Percentiles rank a stretch among this genome's conserved stretches.
These are phyloP conservation scores for Luffia ferchaultella DNA, from an alignment of 2,888 invertebrate species.

Conservation along the genomic window DNA sequence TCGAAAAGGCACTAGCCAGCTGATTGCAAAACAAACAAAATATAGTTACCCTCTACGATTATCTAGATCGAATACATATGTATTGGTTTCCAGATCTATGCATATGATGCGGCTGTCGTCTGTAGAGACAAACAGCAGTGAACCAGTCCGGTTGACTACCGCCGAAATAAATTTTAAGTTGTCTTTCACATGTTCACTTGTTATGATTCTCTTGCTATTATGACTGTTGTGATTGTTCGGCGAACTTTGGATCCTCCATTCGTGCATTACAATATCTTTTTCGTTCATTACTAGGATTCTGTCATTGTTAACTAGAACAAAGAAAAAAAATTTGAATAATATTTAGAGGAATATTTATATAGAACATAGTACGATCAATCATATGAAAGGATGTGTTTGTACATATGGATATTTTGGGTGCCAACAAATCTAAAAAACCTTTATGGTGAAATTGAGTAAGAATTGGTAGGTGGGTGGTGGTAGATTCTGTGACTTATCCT, in stretches of 20 bases:
- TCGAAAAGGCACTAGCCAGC: no score
- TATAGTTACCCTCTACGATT: constrained; percentile 50
- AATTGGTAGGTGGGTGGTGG: no score
- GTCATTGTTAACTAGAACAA: not conserved
- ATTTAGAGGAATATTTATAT: no score
- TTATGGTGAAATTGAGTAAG: no score
- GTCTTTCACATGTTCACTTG: constrained; percentile 33
- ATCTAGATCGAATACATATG: constrained; percentile 41
- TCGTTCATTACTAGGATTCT: constrained; percentile 44
- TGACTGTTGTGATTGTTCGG: constrained; percentile 28
- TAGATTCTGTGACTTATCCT: no score
- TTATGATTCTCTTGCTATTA: constrained; percentile 28
- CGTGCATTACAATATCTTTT: constrained; percentile 40
- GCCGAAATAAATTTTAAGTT: constrained; percentile 37
- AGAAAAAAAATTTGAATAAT: not conserved
- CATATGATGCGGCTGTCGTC: constrained; percentile 49
- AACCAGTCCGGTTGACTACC: constrained; percentile 45
- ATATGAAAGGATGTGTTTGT: no score
- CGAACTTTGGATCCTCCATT: constrained; percentile 21
- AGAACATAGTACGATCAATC: no score
- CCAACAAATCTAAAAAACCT: no score
- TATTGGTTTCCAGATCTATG: constrained; percentile 42
- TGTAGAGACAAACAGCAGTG: constrained; percentile 47
- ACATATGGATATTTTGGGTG: no score
- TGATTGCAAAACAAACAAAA: no score